Conservation (phyloP, 1,140 invertebrate genomes). For the Megalonaias nervosa region DNA sequence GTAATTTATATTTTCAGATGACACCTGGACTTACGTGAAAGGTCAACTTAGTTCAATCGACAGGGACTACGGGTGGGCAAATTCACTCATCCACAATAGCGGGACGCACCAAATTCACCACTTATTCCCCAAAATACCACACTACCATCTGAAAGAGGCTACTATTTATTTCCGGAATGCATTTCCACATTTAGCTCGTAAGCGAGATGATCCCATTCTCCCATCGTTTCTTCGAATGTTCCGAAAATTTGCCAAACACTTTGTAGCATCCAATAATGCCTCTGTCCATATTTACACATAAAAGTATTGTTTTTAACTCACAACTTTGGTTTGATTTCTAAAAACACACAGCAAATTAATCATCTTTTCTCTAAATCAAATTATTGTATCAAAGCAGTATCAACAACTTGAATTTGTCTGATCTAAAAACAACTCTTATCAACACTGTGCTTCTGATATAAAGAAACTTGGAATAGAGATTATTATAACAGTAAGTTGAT, state of each 20-base stretch:
- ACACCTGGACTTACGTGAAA: constrained; percentile 69
- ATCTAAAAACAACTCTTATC: too few relatives aligned
- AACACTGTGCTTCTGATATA: too few relatives aligned
- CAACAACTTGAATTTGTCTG: too few relatives aligned
- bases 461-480: too few relatives aligned
- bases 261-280: too few relatives aligned
- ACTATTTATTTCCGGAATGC: constrained; percentile 58
- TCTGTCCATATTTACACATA: too few relatives aligned
- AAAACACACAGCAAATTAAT: too few relatives aligned
- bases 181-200: constrained; percentile 57
- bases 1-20: constrained; percentile 40
- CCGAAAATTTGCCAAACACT: constrained; percentile 39
- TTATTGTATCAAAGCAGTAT: too few relatives aligned
- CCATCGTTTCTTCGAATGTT: constrained; percentile 60
- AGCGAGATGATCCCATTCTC: constrained; percentile 46
- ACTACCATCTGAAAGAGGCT: constrained; percentile 71
- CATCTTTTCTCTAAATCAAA: too few relatives aligned
- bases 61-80: constrained; percentile 70
- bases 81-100: constrained; percentile 71
- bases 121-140: constrained; percentile 71
- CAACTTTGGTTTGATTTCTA: too few relatives aligned
- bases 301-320: too few relatives aligned
- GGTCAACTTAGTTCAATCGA: constrained; percentile 72
- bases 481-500: too few relatives aligned
- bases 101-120: constrained; percentile 72